These are phyloP conservation scores for Styela clava DNA, from an alignment of 23 tunicate genomes.

Conservation along the genomic window DNA sequence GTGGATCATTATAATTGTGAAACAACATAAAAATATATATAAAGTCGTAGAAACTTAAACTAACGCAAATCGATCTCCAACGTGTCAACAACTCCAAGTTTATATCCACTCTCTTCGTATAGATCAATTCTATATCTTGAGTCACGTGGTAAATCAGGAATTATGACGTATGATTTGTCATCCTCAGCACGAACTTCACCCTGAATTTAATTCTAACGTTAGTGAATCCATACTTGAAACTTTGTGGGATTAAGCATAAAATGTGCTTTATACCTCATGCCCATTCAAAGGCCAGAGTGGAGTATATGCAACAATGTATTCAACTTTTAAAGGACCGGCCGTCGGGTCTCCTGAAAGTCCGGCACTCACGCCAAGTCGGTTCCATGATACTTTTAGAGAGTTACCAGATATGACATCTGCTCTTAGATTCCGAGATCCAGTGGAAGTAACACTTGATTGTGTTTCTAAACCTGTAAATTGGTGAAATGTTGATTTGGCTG, in stretches of 20 bases:
- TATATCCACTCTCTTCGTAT: slow-evolving; percentile 20
- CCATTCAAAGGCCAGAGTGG: slow-evolving; percentile 16
- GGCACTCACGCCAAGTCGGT: not conserved
- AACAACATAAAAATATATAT: too few relatives aligned
- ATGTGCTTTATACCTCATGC: slow-evolving; percentile 23
- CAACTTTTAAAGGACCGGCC: not conserved
- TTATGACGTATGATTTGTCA: not conserved
- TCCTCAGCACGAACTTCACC: slow-evolving; percentile 19
- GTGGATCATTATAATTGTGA: not conserved
- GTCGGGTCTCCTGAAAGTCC: not conserved
- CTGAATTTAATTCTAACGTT: slow-evolving; percentile 7
- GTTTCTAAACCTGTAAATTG: not conserved
- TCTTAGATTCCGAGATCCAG: not conserved
- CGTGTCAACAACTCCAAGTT: slow-evolving; percentile 5
- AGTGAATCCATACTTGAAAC: too few relatives aligned
- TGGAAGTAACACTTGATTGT: not conserved
- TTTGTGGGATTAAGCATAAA: too few relatives aligned
- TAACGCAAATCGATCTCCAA: slow-evolving; percentile 10
- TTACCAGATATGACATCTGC: slow-evolving; percentile 3
- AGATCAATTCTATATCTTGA: slow-evolving; percentile 16
- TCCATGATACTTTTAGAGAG: slow-evolving; percentile 23
- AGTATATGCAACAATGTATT: slow-evolving; percentile 13
- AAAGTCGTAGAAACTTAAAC: too few relatives aligned
- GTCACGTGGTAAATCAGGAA: slow-evolving; percentile 22
- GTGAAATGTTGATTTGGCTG: too few relatives aligned